Evolutionary conservation across 2,888 invertebrate species (phyloP), one percentile per base, ranked within the genome.

Genomic region (Xestia c-nigrum): DNA sequence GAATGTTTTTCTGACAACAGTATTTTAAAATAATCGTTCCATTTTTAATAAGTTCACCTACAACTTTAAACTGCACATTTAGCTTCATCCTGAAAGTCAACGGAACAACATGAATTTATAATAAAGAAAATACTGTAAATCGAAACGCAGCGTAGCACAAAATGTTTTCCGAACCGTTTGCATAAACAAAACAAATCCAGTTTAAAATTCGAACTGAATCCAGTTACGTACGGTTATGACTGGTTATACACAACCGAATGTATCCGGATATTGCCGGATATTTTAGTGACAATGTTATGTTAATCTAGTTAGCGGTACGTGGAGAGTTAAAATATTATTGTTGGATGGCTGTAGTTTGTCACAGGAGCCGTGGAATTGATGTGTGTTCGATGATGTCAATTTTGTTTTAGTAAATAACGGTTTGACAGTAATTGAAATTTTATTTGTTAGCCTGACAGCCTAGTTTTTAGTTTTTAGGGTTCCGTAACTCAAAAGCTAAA

Each of bases 141-240:
- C n/a, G 40, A 40, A 16, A 40, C 67, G 50, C 79, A 66, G 38
- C 3, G 10, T n/a, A 14, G 14, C 71, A 78, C 21, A 64, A 67
- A 73, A 73, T 73, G 10, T 85, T 81, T 80, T 24, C 66, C 43
- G 16, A 65, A 65, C 47, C 10, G 55, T 65, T 82, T 64, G 24
- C 83, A 76, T 82, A 85, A 85, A 85, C 71, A 76, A 87, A 80
- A 80, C 77, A 76, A 78, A 85, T 82, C 64, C 68, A 83, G 70
- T 87, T 82, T 78, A 38, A 78, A 75, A 78, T 81, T 74, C 78
- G 55, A 76, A 43, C 59, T 21, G 69, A 74, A 83, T 79, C 82
- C 74, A 65, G 85, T 87, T 87, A 87, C 78, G 84, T 55, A 67
- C 55, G 69, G 86, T 78, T 83, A 85, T 77, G 67, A 77, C 70